Evolutionary conservation across 2,888 invertebrate species (phyloP).

Genomic region (Pammene fasciana): DNA sequence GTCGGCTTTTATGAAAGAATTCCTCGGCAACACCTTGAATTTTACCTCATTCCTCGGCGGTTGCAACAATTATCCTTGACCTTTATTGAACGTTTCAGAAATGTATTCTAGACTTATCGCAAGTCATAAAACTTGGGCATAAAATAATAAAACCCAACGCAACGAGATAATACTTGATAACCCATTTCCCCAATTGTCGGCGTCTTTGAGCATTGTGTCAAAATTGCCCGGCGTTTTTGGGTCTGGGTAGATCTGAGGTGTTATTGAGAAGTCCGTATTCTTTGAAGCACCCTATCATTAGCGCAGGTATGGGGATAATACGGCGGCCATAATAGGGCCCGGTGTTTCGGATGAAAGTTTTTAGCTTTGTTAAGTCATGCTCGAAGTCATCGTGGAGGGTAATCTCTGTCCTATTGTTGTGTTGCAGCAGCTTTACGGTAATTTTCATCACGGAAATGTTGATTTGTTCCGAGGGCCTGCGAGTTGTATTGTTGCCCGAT

Average conservation of each 20-base stretch:
- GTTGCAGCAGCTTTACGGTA: constrained; percentile 47
- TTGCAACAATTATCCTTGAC: constrained; percentile 35
- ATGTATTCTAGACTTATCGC: constrained; percentile 32
- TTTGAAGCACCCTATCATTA: constrained; percentile 72
- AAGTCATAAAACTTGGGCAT: constrained; percentile 42
- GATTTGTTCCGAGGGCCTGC: constrained; percentile 23
- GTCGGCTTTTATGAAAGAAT: constrained; percentile 36
- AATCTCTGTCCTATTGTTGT: constrained; percentile 46
- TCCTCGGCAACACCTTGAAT: constrained; percentile 27
- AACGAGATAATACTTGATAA: constrained; percentile 57
- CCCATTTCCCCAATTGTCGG: constrained; percentile 61
- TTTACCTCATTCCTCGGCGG: constrained; percentile 29
- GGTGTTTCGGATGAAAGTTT: constrained; percentile 61
- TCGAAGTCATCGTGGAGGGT: constrained; percentile 41
- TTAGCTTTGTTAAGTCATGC: constrained; percentile 57
- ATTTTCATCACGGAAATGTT: constrained; percentile 44
- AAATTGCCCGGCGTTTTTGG: constrained; percentile 52
- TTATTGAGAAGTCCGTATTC: constrained; percentile 65
- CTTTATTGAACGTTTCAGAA: constrained; percentile 31
- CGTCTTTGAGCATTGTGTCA: constrained; percentile 54
- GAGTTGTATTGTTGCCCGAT: constrained; percentile 19
- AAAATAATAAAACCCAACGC: constrained; percentile 60
- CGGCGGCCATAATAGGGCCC: constrained; percentile 53
- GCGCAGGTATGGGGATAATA: constrained; percentile 66
- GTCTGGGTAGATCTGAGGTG: constrained; percentile 60